phyloP scores from a whole-genome alignment of 37 sponge, comb jelly and placozoan species.

The Oopsacas minuta region DNA sequence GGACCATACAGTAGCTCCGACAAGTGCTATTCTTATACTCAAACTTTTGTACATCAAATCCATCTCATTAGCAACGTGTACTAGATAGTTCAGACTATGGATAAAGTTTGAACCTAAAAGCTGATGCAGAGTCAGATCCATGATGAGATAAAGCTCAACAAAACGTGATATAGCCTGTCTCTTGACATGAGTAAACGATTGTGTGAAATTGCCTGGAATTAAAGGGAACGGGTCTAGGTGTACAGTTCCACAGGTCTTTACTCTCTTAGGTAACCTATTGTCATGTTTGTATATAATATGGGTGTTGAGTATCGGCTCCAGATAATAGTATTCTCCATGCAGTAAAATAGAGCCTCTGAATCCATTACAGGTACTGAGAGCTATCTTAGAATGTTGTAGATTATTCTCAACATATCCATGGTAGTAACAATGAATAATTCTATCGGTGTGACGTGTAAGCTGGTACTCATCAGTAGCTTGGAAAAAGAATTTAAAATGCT shows the following conservation, averaged over 20 bases:
- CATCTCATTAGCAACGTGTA: not conserved
- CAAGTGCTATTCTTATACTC: not conserved
- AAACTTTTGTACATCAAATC: not conserved
- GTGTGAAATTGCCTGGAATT: not conserved
- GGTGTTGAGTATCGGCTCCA: not conserved
- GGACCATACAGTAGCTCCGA: not conserved
- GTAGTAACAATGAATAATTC: not conserved
- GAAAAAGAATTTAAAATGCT: not conserved
- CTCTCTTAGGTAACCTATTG: not conserved
- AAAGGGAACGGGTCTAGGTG: not conserved
- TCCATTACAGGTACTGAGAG: not conserved
- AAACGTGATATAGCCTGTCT: not conserved
- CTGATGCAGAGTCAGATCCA: not conserved
- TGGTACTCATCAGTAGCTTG: not conserved
- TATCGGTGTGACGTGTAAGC: not conserved
- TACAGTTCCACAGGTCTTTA: not conserved
- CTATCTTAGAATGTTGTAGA: not conserved
- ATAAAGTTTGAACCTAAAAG: not conserved
- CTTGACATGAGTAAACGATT: not conserved
- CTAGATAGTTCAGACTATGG: not conserved
- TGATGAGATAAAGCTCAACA: not conserved
- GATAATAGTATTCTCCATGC: not conserved
- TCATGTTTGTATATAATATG: slow-evolving; percentile 9
- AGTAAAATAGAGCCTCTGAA: not conserved
- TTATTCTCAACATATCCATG: not conserved